Evolutionary conservation across 2,113 vertebrate genomes (phyloP), one percentile per base, ranked within the genome.

Genomic region (Ancistrus triradiatus): DNA sequence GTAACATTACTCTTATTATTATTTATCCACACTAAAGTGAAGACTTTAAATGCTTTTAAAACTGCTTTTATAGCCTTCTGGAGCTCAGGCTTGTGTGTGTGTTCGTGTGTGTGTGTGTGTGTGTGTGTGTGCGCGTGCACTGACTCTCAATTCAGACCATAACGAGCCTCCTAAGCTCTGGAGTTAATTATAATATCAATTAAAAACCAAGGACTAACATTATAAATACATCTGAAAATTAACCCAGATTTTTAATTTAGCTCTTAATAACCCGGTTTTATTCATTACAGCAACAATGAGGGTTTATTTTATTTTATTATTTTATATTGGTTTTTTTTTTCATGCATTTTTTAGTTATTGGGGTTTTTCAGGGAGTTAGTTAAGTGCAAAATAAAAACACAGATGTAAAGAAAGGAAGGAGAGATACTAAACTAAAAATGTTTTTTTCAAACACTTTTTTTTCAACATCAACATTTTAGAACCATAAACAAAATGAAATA

Each of bases 81-180:
- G n/a, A n/a, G n/a, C n/a, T n/a, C n/a, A n/a, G n/a, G 24, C 11
- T 17, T 61, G 6, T 38, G 31, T 22, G 49, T 24, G 22, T 67
- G 27, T 33, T 38, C 43, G 48, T 44, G 28, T 35, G 28, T 55
- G 51, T 53, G 51, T 53, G 51, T 37, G 46, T 48, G 19, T 48
- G 46, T 49, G 47, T 49, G 44, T 47, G 44, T 47, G 44, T 47
- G 57, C 37, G 62, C 13, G 14, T 15, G 14, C 38, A 6, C 38
- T n/a, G 13, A 42, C 38, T 7, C 9, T 37, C 14, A 37, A 37
- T 37, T 37, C 2, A 11, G 35, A 37, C 2, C 35, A 37, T 37
- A 37, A 37, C 35, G 35, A 37, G 35, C 35, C 35, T 37, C 35
- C 14, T 3, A 37, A 37, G 14, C 35, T 13, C 35, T 11, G 35